These are phyloP conservation scores for Danio choprae DNA, from an alignment of 2,797 vertebrate genomes.

Conservation along the genomic window DNA sequence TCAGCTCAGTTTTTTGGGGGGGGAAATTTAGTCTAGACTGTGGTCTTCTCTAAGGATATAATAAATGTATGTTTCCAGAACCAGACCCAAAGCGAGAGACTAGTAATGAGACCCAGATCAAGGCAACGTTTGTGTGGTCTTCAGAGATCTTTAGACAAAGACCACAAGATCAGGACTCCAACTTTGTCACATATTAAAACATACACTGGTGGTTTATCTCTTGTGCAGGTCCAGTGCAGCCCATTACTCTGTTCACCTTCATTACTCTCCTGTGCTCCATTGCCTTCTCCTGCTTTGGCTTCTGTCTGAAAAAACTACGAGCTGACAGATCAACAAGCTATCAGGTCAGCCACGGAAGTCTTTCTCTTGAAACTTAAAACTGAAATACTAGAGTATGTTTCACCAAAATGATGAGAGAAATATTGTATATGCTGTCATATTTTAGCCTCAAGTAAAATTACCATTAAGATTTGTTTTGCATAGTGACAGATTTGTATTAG, in stretches of 20 bases:
- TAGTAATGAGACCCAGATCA: conserved; percentile 12
- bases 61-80: not conserved
- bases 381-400: not conserved
- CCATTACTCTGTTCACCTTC: conserved; percentile 90
- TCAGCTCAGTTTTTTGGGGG: not conserved
- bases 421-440: not conserved
- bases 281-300: conserved; percentile 80
- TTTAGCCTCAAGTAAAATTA: not conserved
- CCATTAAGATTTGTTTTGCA: not conserved
- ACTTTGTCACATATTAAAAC: not conserved
- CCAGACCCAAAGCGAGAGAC: not conserved
- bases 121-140: conserved; percentile 25
- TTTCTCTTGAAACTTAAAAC: no score
- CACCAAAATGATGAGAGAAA: not conserved
- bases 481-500: not conserved
- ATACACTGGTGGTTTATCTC: conserved; percentile 50
- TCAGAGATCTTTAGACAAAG: conserved; percentile 3
- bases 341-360: conserved; percentile 78
- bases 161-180: not conserved
- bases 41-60: not conserved
- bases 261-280: conserved; percentile 83
- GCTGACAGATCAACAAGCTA: conserved; percentile 83
- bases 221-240: conserved; percentile 82
- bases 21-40: not conserved
- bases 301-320: conserved; percentile 87